phyloP scores from a whole-genome alignment of 1,140 invertebrate species.

The Calephelis virginiensis region DNA sequence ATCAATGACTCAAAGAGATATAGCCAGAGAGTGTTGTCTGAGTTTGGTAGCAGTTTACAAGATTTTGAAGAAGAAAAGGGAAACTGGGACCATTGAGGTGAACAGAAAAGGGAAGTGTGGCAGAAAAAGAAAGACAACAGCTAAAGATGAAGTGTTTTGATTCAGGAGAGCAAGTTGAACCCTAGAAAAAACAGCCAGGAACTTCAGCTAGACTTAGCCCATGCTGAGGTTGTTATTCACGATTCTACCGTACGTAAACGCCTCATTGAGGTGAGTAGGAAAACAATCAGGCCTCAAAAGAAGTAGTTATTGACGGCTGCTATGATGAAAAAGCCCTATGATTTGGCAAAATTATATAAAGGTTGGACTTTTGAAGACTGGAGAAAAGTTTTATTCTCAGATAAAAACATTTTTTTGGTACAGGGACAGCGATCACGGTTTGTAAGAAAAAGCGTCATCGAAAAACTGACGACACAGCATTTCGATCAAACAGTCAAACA shows the following conservation, averaged over 20 bases:
- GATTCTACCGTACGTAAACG: background rate
- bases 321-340: background rate
- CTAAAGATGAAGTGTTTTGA: background rate
- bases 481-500: conserved; percentile 1
- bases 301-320: background rate
- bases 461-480: conserved; percentile 2
- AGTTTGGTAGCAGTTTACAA: background rate
- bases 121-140: background rate
- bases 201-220: background rate
- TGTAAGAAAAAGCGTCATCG: background rate
- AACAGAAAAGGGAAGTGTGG: background rate
- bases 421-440: conserved; percentile 1
- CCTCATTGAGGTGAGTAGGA: background rate
- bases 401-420: background rate
- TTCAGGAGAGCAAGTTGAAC: background rate
- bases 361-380: background rate
- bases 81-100: background rate
- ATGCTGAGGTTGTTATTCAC: background rate
- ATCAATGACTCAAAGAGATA: background rate
- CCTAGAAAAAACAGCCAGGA: background rate
- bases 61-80: background rate
- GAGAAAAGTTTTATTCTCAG: background rate
- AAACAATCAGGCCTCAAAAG: conserved; percentile 1
- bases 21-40: background rate
- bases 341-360: background rate